These are phyloP conservation scores for Lytechinus variegatus DNA, from an alignment of 35 echinoderm and acorn worm genomes.

Conservation along the genomic window DNA sequence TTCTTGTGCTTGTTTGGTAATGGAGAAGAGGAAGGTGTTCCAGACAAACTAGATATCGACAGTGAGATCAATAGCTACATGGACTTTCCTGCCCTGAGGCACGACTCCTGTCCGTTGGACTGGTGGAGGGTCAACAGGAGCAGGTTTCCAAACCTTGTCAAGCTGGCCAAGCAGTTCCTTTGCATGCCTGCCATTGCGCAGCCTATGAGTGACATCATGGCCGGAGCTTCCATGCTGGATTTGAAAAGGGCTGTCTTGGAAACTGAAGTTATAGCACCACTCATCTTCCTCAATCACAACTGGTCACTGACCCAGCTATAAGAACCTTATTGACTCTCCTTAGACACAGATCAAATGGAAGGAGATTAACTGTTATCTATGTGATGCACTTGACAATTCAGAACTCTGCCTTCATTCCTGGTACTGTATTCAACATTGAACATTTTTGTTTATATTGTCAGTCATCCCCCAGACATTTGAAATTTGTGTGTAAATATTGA, in stretches of 20 bases:
- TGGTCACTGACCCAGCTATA: background rate
- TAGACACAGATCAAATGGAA: background rate
- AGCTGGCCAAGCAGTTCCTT: conserved; percentile 27
- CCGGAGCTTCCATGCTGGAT: background rate
- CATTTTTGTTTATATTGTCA: no score
- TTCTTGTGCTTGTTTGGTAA: conserved; percentile 48
- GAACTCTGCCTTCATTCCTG: background rate
- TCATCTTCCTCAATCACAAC: conserved; percentile 45
- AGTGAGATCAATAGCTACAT: conserved; percentile 37
- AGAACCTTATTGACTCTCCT: background rate
- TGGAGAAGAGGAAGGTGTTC: background rate
- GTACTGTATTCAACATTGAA: background rate
- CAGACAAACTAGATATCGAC: background rate
- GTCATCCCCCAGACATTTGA: no score
- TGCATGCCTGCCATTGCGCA: conserved; percentile 13
- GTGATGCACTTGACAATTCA: background rate
- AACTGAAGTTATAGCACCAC: background rate
- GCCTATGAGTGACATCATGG: conserved; percentile 19
- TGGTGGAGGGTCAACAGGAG: conserved; percentile 37
- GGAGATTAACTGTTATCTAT: background rate
- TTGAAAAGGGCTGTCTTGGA: conserved; percentile 23
- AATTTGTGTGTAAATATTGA: background rate
- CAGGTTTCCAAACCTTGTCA: conserved; percentile 6
- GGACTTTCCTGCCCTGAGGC: background rate
- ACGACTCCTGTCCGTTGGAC: conserved; percentile 33